These are phyloP conservation scores for Pomacea maculata DNA, from an alignment of 1,140 invertebrate genomes.

Conservation along the genomic window DNA sequence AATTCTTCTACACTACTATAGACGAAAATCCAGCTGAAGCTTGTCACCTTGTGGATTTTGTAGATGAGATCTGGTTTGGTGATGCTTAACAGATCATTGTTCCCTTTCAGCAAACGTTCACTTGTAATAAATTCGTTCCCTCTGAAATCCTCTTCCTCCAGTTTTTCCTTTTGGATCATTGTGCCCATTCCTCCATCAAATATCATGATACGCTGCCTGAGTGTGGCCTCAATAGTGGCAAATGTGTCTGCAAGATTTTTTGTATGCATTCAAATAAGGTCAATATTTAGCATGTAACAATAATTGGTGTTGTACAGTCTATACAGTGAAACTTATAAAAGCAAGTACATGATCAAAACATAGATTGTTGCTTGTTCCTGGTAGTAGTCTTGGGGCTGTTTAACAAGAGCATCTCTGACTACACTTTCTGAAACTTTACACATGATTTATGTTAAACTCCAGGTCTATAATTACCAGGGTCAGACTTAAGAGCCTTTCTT, in stretches of 20 bases:
- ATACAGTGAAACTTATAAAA: too few species aligned
- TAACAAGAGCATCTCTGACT: too few species aligned
- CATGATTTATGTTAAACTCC: too few species aligned
- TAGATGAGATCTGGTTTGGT: conserved; percentile 71
- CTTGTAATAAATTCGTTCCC: conserved; percentile 68
- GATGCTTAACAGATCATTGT: conserved; percentile 72
- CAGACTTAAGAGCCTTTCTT: too few species aligned
- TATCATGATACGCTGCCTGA: conserved; percentile 69
- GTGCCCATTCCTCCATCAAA: conserved; percentile 77
- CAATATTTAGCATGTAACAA: too few species aligned
- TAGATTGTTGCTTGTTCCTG: too few species aligned
- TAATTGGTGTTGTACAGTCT: too few species aligned
- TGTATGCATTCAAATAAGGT: too few species aligned
- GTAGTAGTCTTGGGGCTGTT: too few species aligned
- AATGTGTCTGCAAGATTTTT: conserved; percentile 30
- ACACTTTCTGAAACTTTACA: too few species aligned
- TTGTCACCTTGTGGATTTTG: conserved; percentile 69
- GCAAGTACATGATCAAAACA: too few species aligned
- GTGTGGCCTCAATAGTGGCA: conserved; percentile 37
- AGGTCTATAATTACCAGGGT: too few species aligned
- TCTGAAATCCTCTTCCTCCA: conserved; percentile 71
- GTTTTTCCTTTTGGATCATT: conserved; percentile 71
- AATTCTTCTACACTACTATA: conserved; percentile 2
- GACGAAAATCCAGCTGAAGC: conserved; percentile 5
- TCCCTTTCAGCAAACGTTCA: conserved; percentile 69